Percentiles rank a stretch among this genome's conserved stretches.
phyloP scores from a whole-genome alignment of 2,797 vertebrate genomes.

The Spinus olivaceus region DNA sequence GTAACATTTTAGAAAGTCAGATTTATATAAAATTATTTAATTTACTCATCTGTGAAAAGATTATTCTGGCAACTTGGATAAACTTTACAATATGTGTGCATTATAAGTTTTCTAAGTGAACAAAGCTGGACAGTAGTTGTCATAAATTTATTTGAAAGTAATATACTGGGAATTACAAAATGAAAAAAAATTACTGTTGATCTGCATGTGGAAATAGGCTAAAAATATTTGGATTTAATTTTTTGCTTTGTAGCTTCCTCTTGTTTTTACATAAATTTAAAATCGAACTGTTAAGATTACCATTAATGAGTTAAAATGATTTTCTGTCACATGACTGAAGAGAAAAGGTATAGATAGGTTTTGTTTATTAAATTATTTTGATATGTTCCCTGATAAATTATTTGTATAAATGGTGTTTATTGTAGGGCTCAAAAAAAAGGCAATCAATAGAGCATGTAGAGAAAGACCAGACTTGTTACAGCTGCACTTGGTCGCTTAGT shows the following conservation, averaged over 20 bases:
- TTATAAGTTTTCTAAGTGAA: background rate
- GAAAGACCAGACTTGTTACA: conserved; percentile 24
- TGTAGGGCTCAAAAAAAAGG: background rate
- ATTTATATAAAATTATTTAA: background rate
- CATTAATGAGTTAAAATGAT: conserved; percentile 42
- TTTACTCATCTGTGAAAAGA: background rate
- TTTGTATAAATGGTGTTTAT: conserved; percentile 33
- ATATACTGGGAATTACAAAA: background rate
- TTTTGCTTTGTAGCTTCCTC: background rate
- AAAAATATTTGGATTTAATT: background rate
- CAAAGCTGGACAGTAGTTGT: background rate
- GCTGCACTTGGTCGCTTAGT: conserved; percentile 27
- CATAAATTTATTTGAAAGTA: background rate
- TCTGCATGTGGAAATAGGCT: background rate
- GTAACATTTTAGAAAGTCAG: background rate
- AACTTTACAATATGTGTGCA: background rate
- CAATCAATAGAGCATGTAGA: conserved; percentile 12
- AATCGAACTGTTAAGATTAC: conserved; percentile 20
- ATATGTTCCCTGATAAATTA: conserved; percentile 35
- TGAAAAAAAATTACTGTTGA: background rate
- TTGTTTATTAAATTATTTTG: conserved; percentile 59
- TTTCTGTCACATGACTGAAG: conserved; percentile 38
- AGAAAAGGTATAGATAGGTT: background rate
- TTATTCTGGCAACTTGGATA: background rate
- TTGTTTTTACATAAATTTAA: conserved; percentile 13